These are phyloP conservation scores for Uromys caudimaculatus DNA, from an alignment of 2,797 vertebrate species.

Conservation along the genomic window DNA sequence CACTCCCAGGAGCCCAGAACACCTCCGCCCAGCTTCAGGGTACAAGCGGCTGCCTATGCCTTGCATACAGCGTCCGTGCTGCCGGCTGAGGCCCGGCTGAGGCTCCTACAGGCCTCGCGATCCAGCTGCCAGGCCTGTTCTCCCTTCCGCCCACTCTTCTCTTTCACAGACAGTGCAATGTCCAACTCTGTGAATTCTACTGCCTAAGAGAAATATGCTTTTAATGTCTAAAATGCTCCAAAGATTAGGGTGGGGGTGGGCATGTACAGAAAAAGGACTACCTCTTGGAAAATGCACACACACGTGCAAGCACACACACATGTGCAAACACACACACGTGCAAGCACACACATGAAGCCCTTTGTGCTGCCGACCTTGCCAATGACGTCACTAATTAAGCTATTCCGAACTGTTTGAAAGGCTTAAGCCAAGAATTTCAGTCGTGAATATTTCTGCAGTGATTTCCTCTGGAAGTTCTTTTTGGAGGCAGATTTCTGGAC, in stretches of 20 bases:
- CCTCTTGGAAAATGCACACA: not conserved
- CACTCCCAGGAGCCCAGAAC: not conserved
- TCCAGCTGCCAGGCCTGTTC: not conserved
- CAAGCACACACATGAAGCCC: not conserved
- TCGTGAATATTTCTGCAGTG: conserved; percentile 89
- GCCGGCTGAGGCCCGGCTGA: not conserved
- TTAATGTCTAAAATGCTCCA: conserved; percentile 64
- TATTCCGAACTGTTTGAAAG: conserved; percentile 50
- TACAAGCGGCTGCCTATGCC: too few relatives aligned
- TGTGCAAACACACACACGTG: not conserved
- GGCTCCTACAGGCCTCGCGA: not conserved
- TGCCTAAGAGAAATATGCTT: conserved; percentile 60
- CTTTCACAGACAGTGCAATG: conserved; percentile 43
- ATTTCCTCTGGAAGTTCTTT: conserved; percentile 92
- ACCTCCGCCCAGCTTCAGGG: not conserved
- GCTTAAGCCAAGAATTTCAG: conserved; percentile 92
- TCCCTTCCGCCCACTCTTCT: not conserved
- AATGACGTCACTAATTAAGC: conserved; percentile 16
- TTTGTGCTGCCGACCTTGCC: not conserved
- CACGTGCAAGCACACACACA: not conserved
- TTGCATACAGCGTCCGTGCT: fast-evolving
- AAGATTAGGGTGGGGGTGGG: not conserved
- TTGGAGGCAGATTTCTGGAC: conserved; percentile 86
- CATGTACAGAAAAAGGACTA: not conserved
- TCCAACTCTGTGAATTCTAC: conserved; percentile 33